Percentiles rank a stretch among this genome's conserved stretches.
Conservation (phyloP, 2,797 vertebrate species). For the Enteromius paludinosus region DNA sequence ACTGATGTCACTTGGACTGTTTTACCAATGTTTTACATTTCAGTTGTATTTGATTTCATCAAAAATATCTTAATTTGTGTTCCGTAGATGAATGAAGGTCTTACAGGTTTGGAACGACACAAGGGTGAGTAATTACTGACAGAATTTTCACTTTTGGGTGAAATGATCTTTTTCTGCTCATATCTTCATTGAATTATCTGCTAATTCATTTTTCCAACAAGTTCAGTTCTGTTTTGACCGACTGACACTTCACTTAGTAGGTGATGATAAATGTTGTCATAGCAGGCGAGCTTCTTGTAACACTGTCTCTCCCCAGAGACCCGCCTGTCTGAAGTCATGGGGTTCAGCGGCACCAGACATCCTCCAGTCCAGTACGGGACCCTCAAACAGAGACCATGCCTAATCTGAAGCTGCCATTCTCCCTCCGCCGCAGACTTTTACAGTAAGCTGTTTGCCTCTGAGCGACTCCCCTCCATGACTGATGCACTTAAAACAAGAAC, state of each 20-base stretch:
- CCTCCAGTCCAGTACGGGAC: conserved; percentile 73
- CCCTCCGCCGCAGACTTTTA: conserved; percentile 72
- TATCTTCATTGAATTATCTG: background rate
- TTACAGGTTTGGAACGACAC: too few relatives aligned
- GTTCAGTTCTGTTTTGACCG: conserved; percentile 16
- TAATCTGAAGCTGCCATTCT: conserved; percentile 84
- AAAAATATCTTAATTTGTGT: too few relatives aligned
- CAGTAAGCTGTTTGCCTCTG: conserved; percentile 64
- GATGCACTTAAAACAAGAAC: conserved; percentile 44
- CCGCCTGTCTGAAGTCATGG: conserved; percentile 72
- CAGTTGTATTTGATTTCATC: too few relatives aligned
- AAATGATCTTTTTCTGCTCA: background rate
- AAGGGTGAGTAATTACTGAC: too few relatives aligned
- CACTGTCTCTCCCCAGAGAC: conserved; percentile 65
- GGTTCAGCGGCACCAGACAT: conserved; percentile 71
- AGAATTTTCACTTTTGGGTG: too few relatives aligned
- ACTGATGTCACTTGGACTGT: too few relatives aligned
- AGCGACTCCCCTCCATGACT: conserved; percentile 64
- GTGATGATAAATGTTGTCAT: conserved; percentile 40
- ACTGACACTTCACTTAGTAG: conserved; percentile 24
- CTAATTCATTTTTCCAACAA: background rate
- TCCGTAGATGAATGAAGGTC: too few relatives aligned
- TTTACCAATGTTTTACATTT: too few relatives aligned
- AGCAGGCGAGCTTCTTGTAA: conserved; percentile 65
- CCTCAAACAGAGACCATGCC: conserved; percentile 81